Base-by-base conservation (phyloP, 2,888 invertebrate species). In the Acleris literana region DNA sequence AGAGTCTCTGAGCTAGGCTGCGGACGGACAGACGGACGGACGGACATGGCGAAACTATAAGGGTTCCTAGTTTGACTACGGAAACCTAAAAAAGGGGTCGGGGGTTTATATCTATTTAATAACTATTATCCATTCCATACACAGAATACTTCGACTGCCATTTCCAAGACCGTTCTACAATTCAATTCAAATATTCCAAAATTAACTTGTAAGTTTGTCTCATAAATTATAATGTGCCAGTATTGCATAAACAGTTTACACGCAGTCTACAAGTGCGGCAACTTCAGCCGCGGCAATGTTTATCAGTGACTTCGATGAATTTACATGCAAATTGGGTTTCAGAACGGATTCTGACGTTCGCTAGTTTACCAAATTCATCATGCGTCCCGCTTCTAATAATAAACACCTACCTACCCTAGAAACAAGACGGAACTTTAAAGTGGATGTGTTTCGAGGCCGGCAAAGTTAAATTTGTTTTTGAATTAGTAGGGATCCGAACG, bases 291-390 rank as follows among this genome's bases (percentile, higher is more conserved):
- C 83, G 84, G 75, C 78, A 80, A 85, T 88, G 85, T 88, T 85
- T 84, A 89, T 89, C 86, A 80, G 81, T 79, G 87, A 87, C 86
- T 88, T 87, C 83, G 82, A 80, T 80, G 83, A 86, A 90, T 90
- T 90, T 88, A 86, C 89, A 90, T 90, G 87, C 85, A 90, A 87
- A 90, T 90, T 89, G 90, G 86, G 85, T 87, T 85, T 84, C 80
- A 76, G 79, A 87, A 84, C 84, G 83, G 86, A 88, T 86, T 82
- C 79, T 78, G 78, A 79, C 84, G 81, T 85, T 84, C 86, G 81
- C 79, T 86, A 85, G 86, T 86, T 83, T 87, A 84, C 82, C 81
- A 72, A 79, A 74, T 53, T 75, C 71, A 70, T 29, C 17, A 3
- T 39, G 48, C 20, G 3, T 49, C 11, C 4, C 20, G 25, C 9